Evolutionary conservation across 2,113 vertebrate genomes (phyloP), one percentile per base, ranked within the genome.

Genomic region (Chamaea fasciata): DNA sequence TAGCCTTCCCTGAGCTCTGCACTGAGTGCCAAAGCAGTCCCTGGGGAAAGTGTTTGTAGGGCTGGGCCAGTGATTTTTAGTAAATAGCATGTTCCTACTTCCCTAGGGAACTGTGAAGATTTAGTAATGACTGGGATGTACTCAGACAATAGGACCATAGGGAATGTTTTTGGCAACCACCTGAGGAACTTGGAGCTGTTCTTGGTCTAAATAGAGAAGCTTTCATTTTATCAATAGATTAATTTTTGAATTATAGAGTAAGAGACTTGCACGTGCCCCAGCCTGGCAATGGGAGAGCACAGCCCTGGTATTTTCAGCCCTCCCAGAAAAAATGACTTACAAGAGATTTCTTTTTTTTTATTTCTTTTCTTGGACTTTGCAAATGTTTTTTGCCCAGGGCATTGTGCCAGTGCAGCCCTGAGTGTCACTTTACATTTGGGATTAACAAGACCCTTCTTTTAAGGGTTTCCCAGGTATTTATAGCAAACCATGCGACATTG

Each of bases 201-300:
- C 71, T 75, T 74, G 71, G 65, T 96, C 92, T 96, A 93, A 96
- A 92, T 92, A 92, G 95, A 94, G 93, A 31, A 70, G 65, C 49
- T 83, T 71, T 81, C 80, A 56, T 64, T 88, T 86, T 94, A 96
- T 90, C 93, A 93, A 68, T 92, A 84, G 73, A 30, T 15, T 78
- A 64, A 68, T 89, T 92, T 89, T 81, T 89, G 74, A 92, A 60
- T 92, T 95, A 77, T 13, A 28, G 79, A 49, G 35, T 64, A 16
- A 0, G 18, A 80, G 65, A 35, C 67, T 76, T 0, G 1, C 93
- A 91, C 24, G n/a, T 95, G 93, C 85, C 69, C 62, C 64, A 90
- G 88, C 33, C 76, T 81, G 85, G 92, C 93, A 88, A 6, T 10
- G 39, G 75, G 18, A 85, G 33, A 80, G 84, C 37, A 21, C 26